Evolutionary conservation across 2,113 vertebrate genomes (phyloP).

Genomic region (Pteruthius melanotis): DNA sequence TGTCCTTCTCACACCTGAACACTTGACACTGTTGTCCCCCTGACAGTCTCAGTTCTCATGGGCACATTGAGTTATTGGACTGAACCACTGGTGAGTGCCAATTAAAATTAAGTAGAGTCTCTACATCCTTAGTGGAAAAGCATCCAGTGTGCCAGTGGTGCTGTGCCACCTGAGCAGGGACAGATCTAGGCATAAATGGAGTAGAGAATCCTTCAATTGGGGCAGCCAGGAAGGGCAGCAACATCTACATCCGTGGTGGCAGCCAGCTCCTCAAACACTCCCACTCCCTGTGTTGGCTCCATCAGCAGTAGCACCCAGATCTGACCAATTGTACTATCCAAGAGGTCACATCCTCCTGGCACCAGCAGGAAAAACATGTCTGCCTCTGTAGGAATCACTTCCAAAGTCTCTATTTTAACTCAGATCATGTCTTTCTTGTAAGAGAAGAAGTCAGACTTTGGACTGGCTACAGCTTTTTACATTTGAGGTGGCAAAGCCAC

Average conservation of each 20-base stretch:
- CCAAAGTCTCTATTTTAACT: not conserved
- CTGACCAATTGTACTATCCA: fast-evolving
- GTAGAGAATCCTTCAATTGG: not conserved
- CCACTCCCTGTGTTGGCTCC: not conserved
- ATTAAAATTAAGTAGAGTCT: not conserved
- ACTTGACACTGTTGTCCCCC: not conserved
- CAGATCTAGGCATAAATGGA: not conserved
- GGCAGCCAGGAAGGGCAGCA: not conserved
- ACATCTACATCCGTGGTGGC: not conserved
- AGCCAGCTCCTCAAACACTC: not conserved
- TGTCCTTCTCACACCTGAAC: not conserved
- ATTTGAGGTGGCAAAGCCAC: not conserved
- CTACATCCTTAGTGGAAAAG: not conserved
- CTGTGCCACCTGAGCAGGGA: not conserved
- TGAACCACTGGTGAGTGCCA: not conserved
- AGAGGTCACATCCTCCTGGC: not conserved
- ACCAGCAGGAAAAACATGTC: not conserved
- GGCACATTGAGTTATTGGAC: not conserved
- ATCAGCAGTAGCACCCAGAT: not conserved
- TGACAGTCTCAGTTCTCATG: not conserved
- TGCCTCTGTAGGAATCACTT: not conserved
- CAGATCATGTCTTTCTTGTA: not conserved
- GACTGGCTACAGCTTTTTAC: not conserved
- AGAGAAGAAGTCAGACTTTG: not conserved
- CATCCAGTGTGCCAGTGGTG: not conserved